A percentile compares a stretch with the other conserved stretches of the same genome.
phyloP scores from a whole-genome alignment of 2,113 vertebrate genomes.

The Ageneiosus marmoratus region DNA sequence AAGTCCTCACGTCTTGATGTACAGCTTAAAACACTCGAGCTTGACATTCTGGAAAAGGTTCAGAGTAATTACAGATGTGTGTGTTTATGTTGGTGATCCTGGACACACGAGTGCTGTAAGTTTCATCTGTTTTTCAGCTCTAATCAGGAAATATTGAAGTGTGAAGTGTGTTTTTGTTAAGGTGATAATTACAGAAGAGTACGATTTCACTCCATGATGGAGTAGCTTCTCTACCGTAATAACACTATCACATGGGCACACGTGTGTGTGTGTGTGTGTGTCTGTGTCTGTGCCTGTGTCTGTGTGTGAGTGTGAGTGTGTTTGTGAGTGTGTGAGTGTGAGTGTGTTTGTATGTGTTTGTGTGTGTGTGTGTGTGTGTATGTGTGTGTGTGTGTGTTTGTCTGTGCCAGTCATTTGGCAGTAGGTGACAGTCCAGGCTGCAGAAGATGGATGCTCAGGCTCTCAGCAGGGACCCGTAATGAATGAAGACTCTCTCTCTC shows the following conservation, averaged over 20 bases:
- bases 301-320: neutral
- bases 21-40: neutral
- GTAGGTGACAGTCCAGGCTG: conserved; percentile 23
- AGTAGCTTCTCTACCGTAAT: neutral
- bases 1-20: neutral
- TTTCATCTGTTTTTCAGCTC: neutral
- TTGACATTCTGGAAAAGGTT: neutral
- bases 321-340: conserved; percentile 12
- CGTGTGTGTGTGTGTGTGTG: too few relatives aligned
- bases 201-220: neutral
- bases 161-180: neutral
- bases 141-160: conserved; percentile 9
- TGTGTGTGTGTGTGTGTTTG: conserved; percentile 22
- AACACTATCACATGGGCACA: neutral
- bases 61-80: neutral
- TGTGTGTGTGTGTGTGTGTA: neutral
- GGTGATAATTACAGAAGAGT: neutral
- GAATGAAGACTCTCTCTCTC: conserved; percentile 25
- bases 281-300: too few relatives aligned
- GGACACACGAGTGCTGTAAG: neutral
- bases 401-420: conserved; percentile 29
- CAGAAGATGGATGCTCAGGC: conserved; percentile 44
- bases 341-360: neutral
- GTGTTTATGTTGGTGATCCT: neutral
- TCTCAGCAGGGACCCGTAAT: conserved; percentile 47